Percentiles rank a stretch among this genome's conserved stretches.
phyloP scores from a whole-genome alignment of 1,140 invertebrate species.

The Plutomurus gul region DNA sequence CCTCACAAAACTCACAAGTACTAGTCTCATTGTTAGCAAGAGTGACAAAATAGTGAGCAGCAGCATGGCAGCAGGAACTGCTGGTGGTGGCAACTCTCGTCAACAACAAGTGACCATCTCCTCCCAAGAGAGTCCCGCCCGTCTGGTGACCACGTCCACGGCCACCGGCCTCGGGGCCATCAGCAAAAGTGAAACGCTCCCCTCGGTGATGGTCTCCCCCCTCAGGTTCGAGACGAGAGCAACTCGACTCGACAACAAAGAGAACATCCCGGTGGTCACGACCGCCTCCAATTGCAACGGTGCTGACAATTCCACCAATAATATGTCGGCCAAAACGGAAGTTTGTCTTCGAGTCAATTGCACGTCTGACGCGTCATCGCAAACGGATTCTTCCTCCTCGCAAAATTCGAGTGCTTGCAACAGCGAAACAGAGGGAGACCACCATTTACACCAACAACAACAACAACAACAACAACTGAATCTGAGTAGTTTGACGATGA shows the following conservation, averaged over 20 bases:
- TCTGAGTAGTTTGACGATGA: background rate
- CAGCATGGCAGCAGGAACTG: background rate
- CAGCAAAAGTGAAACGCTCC: background rate
- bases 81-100: no score
- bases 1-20: conserved; percentile 11
- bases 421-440: conserved; percentile 10
- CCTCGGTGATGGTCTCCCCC: conserved; percentile 35
- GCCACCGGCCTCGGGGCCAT: background rate
- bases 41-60: background rate
- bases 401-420: conserved; percentile 25
- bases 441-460: background rate
- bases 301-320: conserved; percentile 31
- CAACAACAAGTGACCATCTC: no score
- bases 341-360: conserved; percentile 41
- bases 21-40: conserved; percentile 9
- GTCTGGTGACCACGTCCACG: background rate
- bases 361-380: conserved; percentile 45
- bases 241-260: conserved; percentile 26
- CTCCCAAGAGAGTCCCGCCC: background rate
- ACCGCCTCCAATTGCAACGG: background rate
- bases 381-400: conserved; percentile 41
- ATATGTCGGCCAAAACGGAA: conserved; percentile 31
- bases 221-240: conserved; percentile 18
- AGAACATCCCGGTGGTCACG: conserved; percentile 9
- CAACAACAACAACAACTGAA: background rate